Conservation (phyloP, 2,797 vertebrate species). For the Buphagus erythrorhynchus region DNA sequence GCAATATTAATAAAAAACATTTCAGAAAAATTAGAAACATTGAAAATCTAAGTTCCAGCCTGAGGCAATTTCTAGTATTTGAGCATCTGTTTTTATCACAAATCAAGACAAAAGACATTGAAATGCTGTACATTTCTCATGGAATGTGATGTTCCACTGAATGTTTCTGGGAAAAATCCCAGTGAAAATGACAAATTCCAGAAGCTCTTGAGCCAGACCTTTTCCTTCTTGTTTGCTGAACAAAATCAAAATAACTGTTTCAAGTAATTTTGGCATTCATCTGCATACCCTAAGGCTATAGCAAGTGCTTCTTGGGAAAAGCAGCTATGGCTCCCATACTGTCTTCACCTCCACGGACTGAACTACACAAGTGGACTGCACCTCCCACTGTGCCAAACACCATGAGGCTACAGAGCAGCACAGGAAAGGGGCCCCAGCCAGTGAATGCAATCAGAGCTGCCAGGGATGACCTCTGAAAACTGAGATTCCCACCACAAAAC, state of each 20-base stretch:
- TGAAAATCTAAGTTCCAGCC: not conserved
- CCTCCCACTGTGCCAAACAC: not conserved
- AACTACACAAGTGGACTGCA: not conserved
- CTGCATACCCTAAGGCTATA: not conserved
- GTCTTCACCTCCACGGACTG: not conserved
- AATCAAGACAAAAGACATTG: not conserved
- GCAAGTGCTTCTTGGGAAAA: not conserved
- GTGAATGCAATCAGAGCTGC: not conserved
- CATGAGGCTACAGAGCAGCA: fast-evolving
- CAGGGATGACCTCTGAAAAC: not conserved
- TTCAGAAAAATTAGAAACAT: not conserved
- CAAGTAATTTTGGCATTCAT: not conserved
- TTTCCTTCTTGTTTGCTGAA: not conserved
- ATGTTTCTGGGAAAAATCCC: not conserved
- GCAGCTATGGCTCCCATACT: not conserved
- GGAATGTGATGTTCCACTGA: not conserved
- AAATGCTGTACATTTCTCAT: not conserved
- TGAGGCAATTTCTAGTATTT: not conserved
- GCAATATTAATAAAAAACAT: not conserved
- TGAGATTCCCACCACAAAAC: not conserved
- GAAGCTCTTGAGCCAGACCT: not conserved
- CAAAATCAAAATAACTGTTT: not conserved
- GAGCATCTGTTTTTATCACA: not conserved
- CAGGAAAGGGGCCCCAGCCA: not conserved
- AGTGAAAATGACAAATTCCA: not conserved